These are phyloP conservation scores for Dunckerocampus dactyliophorus DNA, from an alignment of 2,113 vertebrate genomes.

Conservation along the genomic window DNA sequence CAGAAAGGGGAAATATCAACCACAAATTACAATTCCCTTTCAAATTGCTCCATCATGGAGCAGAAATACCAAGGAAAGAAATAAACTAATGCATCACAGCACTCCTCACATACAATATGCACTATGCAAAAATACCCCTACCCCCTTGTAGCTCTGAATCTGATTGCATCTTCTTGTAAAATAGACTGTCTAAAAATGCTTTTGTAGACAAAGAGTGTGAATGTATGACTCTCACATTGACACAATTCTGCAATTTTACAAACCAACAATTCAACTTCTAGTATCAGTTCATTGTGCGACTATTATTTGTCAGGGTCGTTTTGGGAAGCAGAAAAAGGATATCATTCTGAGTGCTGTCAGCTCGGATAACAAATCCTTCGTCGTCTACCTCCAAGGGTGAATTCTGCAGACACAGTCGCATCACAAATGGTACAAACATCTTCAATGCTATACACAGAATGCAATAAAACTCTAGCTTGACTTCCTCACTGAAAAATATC, in stretches of 20 bases:
- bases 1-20: not conserved
- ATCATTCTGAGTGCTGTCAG: conserved; percentile 78
- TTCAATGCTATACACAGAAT: conserved; percentile 11
- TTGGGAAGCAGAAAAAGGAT: conserved; percentile 75
- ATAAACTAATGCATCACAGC: not conserved
- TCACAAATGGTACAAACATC: conserved; percentile 18
- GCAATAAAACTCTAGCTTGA: not conserved
- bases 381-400: conserved; percentile 87
- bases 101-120: not conserved
- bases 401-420: conserved; percentile 63
- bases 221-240: too few species aligned
- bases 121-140: not conserved
- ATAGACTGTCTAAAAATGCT: not conserved
- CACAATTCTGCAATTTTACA: not conserved
- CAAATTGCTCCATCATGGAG: not conserved
- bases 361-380: conserved; percentile 89
- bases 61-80: not conserved
- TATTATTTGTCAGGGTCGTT: too few species aligned
- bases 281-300: not conserved
- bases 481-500: not conserved
- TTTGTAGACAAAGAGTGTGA: not conserved
- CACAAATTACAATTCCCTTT: not conserved
- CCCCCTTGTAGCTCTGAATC: not conserved
- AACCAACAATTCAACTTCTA: not conserved
- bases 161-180: not conserved